A percentile compares a stretch with the other conserved stretches of the same genome.
Evolutionary conservation across 2,888 invertebrate genomes (phyloP).

Genomic region (Amphiduros pacificus): DNA sequence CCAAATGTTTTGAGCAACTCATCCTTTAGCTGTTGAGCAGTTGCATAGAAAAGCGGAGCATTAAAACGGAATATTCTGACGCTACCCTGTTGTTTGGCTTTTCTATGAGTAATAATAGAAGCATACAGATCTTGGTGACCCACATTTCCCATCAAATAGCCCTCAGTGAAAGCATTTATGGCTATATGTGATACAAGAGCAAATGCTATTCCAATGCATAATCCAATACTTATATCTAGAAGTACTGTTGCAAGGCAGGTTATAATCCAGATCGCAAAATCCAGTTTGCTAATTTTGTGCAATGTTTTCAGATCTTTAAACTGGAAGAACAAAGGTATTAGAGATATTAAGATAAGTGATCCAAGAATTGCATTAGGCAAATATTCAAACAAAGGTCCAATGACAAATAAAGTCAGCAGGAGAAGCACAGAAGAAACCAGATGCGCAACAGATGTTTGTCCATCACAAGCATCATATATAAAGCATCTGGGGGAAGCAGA

Average conservation of each 20-base stretch:
- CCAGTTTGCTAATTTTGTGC: conserved; percentile 77
- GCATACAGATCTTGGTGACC: conserved; percentile 13
- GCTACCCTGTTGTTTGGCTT: conserved; percentile 26
- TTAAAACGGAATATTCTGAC: conserved; percentile 54
- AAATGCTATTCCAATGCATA: conserved; percentile 47
- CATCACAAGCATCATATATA: conserved; percentile 52
- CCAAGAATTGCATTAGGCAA: conserved; percentile 57
- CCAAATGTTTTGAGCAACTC: conserved; percentile 46
- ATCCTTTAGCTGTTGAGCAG: conserved; percentile 51
- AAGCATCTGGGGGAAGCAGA: conserved; percentile 57
- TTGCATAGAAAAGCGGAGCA: conserved; percentile 52
- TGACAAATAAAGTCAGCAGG: conserved; percentile 47
- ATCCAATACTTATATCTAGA: conserved; percentile 51
- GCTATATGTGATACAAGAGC: conserved; percentile 48
- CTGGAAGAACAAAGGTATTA: conserved; percentile 66
- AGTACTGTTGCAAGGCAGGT: conserved; percentile 47
- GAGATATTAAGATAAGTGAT: conserved; percentile 59
- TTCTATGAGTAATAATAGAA: not conserved
- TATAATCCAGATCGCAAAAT: conserved; percentile 66
- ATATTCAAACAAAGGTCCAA: conserved; percentile 50
- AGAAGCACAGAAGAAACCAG: conserved; percentile 47
- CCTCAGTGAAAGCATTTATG: conserved; percentile 46
- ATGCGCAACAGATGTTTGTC: conserved; percentile 45
- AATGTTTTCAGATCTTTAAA: conserved; percentile 69
- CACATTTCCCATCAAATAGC: conserved; percentile 42